Conservation (phyloP, 2,797 vertebrate genomes). For the Spondyliosoma cantharus region DNA sequence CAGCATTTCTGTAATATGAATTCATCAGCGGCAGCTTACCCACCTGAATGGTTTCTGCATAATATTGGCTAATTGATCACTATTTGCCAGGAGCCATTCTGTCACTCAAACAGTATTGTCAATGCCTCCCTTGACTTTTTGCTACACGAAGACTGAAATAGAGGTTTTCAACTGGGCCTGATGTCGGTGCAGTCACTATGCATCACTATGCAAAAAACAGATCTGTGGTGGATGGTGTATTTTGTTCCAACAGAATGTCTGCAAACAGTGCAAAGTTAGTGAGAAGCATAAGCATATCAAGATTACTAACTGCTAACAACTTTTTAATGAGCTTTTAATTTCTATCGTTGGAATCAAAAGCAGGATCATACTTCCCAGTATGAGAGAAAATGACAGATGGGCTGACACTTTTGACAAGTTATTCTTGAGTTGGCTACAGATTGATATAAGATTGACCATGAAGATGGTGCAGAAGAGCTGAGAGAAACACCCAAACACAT, state of each 20-base stretch:
- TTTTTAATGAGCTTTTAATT: too few relatives aligned
- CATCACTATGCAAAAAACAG: background rate
- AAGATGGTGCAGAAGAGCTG: slow-evolving; percentile 1
- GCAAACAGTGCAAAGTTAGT: background rate
- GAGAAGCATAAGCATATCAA: background rate
- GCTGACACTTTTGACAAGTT: slow-evolving; percentile 2
- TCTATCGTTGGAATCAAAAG: too few relatives aligned
- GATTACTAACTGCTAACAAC: background rate
- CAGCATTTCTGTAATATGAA: slow-evolving; percentile 4
- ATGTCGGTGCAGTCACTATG: background rate
- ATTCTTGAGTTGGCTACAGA: slow-evolving; percentile 21
- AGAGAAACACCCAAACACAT: background rate
- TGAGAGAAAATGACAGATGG: slow-evolving; percentile 28
- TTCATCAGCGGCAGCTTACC: slow-evolving; percentile 3
- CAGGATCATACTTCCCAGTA: slow-evolving; percentile 2
- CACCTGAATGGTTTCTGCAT: background rate
- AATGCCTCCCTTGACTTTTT: background rate
- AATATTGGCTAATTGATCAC: slow-evolving; percentile 12
- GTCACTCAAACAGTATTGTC: slow-evolving; percentile 12
- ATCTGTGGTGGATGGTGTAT: background rate
- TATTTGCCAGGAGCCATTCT: slow-evolving; percentile 10
- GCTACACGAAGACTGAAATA: background rate
- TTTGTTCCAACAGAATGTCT: background rate
- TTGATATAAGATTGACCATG: slow-evolving; percentile 2
- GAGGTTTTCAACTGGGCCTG: background rate